A percentile compares a stretch with the other conserved stretches of the same genome.
Evolutionary conservation across 2,888 invertebrate species (phyloP).

Genomic region (Luperina nickerlii): DNA sequence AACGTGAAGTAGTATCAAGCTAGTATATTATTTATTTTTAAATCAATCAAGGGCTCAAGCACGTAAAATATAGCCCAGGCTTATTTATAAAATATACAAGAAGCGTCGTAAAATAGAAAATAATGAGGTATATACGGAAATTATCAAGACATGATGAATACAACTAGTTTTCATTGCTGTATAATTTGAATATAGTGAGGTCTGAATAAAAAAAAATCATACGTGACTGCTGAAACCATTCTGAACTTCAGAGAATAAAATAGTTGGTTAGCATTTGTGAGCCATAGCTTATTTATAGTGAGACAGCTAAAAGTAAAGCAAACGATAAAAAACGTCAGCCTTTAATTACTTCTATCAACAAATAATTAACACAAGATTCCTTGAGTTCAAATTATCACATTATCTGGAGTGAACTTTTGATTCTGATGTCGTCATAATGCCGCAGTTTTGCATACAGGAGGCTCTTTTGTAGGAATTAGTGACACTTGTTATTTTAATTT

Average conservation of each 20-base stretch:
- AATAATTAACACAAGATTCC: background rate
- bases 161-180: background rate
- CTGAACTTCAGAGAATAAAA: background rate
- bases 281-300: background rate
- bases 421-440: background rate
- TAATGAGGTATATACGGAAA: background rate
- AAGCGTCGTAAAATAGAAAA: background rate
- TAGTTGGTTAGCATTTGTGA: background rate
- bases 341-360: background rate
- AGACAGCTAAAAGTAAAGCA: background rate
- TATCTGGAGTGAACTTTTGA: background rate
- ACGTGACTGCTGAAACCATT: background rate
- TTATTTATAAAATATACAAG: background rate
- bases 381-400: background rate
- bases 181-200: background rate
- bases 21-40: slow-evolving; percentile 25
- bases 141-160: background rate
- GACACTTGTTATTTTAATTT: no score
- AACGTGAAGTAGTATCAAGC: slow-evolving; percentile 1
- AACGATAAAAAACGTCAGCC: background rate
- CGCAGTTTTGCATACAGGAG: background rate
- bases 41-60: background rate
- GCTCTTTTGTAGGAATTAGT: background rate
- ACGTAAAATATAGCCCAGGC: background rate
- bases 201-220: background rate